Evolutionary conservation across 2,888 invertebrate species (phyloP).

Genomic region (Cheilosia grossa): DNA sequence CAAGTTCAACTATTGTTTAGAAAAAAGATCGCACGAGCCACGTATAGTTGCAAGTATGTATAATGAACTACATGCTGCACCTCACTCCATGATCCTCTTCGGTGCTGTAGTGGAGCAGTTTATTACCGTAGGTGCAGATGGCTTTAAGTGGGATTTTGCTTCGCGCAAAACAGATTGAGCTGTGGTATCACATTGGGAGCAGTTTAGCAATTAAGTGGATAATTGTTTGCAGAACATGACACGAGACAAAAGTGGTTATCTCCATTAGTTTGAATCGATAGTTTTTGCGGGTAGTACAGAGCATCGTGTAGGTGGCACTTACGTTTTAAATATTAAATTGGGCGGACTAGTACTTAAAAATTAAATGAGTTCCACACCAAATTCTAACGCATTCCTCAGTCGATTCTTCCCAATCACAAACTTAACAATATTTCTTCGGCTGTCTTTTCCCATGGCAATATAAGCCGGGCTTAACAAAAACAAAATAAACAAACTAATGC

Average conservation of each 20-base stretch:
- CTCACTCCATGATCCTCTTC: constrained; percentile 16
- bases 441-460: too few relatives aligned
- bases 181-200: constrained; percentile 17
- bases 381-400: too few relatives aligned
- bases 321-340: too few relatives aligned
- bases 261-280: constrained; percentile 31
- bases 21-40: constrained; percentile 58
- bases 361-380: too few relatives aligned
- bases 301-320: background rate
- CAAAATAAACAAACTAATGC: too few relatives aligned
- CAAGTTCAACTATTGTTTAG: constrained; percentile 63
- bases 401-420: too few relatives aligned
- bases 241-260: constrained; percentile 31
- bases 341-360: too few relatives aligned
- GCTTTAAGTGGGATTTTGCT: constrained; percentile 36
- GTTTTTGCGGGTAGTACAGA: constrained; percentile 5
- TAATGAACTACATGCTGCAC: background rate
- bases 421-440: too few relatives aligned
- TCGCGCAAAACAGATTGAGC: constrained; percentile 3
- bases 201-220: constrained; percentile 58
- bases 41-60: background rate
- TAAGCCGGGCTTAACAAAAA: too few relatives aligned
- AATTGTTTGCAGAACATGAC: constrained; percentile 46
- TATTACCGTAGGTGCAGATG: constrained; percentile 45
- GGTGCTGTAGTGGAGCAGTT: background rate